Conservation (phyloP, 2,113 vertebrate species). For the Opisthocomus hoazin region DNA sequence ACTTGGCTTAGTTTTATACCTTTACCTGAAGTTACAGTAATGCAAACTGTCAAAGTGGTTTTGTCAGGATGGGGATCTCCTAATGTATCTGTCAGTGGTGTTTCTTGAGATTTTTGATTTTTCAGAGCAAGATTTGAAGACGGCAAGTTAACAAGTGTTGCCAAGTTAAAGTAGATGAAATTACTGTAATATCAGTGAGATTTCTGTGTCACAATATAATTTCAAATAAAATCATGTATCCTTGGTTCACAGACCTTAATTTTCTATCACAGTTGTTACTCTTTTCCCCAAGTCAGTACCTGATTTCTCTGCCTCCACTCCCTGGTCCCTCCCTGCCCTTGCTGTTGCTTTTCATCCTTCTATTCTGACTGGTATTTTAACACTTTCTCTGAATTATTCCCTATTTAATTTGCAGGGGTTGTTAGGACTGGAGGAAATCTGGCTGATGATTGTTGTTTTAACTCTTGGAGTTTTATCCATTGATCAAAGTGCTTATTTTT, state of each 20-base stretch:
- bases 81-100: fast-evolving
- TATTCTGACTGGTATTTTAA: neutral
- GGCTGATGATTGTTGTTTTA: neutral
- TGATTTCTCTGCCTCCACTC: neutral
- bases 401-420: neutral
- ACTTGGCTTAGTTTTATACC: neutral
- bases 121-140: neutral
- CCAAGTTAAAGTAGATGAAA: neutral
- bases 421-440: neutral
- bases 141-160: neutral
- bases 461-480: neutral
- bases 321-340: fast-evolving
- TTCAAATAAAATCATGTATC: neutral
- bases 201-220: neutral
- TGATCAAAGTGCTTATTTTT: neutral
- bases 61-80: neutral
- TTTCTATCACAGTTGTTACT: neutral
- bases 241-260: neutral
- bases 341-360: neutral
- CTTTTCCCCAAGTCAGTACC: neutral
- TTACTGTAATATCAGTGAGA: neutral
- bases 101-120: neutral
- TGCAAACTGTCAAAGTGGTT: neutral
- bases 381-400: neutral
- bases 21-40: neutral